Percentiles rank a stretch among this genome's conserved stretches.
Conservation (phyloP, 2,797 vertebrate species). For the Cyclopterus lumpus region DNA sequence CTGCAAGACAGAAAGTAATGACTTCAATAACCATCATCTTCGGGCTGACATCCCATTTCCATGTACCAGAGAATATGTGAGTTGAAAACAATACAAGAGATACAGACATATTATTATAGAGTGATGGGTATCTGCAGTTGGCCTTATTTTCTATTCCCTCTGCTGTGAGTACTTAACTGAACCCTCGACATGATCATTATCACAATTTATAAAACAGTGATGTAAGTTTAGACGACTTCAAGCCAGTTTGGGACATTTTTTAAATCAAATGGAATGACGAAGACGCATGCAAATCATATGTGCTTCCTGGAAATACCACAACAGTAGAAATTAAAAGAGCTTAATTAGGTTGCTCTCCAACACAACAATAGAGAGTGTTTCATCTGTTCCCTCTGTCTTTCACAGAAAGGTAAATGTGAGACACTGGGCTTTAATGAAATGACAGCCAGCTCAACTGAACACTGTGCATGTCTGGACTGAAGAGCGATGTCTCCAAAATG, state of each 20-base stretch:
- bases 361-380: conserved; percentile 40
- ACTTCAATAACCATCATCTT: conserved; percentile 30
- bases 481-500: conserved; percentile 20
- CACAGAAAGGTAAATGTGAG: conserved; percentile 56
- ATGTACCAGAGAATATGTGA: conserved; percentile 23
- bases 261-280: conserved; percentile 1
- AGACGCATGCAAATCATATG: conserved; percentile 14
- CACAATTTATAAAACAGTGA: background rate
- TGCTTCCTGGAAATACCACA: conserved; percentile 8
- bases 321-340: conserved; percentile 39
- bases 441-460: conserved; percentile 34
- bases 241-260: conserved; percentile 4
- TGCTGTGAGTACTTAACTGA: conserved; percentile 1
- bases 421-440: conserved; percentile 48
- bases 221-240: conserved; percentile 7
- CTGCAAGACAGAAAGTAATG: conserved; percentile 76
- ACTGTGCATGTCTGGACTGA: conserved; percentile 21
- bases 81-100: conserved; percentile 24
- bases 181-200: background rate
- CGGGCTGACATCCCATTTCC: conserved; percentile 15
- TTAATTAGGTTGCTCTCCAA: conserved; percentile 41
- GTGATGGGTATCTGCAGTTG: background rate
- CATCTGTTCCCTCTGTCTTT: conserved; percentile 49
- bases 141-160: background rate
- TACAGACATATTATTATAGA: background rate